These are phyloP conservation scores for Malacoctenus gilli DNA, from an alignment of 2,797 vertebrate species.

Conservation along the genomic window DNA sequence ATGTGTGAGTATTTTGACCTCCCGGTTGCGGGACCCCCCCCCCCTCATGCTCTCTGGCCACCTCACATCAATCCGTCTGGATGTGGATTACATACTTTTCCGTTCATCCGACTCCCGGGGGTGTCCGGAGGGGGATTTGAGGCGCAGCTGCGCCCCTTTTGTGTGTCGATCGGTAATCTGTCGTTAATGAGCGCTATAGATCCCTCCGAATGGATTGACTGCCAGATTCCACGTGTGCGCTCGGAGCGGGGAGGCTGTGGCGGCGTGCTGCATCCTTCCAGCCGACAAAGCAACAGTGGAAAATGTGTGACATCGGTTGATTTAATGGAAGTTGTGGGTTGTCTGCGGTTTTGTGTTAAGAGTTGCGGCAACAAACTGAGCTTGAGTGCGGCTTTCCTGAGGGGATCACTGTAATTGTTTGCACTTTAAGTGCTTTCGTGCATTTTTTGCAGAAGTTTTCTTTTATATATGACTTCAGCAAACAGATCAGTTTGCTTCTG, in stretches of 20 bases:
- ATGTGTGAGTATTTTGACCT: constrained; percentile 1
- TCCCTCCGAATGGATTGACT: constrained; percentile 3
- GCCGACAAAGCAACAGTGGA: constrained; percentile 2
- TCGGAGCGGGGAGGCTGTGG: constrained; percentile 14
- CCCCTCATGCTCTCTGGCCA: neutral
- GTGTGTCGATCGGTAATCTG: constrained; percentile 5
- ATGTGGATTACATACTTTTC: neutral
- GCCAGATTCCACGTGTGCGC: constrained; percentile 26
- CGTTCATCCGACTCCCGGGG: constrained; percentile 2
- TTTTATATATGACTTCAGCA: too few species aligned
- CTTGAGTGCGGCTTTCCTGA: too few species aligned
- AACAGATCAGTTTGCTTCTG: too few species aligned
- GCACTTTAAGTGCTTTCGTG: too few species aligned
- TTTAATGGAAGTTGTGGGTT: neutral
- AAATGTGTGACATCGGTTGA: neutral
- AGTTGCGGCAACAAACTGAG: too few species aligned
- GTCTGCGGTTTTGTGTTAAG: too few species aligned
- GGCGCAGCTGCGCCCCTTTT: neutral
- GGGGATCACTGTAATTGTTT: too few species aligned
- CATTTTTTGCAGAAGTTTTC: too few species aligned
- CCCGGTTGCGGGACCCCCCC: neutral
- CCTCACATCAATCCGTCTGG: neutral
- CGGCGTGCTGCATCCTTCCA: neutral
- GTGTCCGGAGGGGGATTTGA: neutral
- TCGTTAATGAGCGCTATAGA: constrained; percentile 23